Conservation (phyloP, 2,888 invertebrate species). For the Cryptocephalus moraei region DNA sequence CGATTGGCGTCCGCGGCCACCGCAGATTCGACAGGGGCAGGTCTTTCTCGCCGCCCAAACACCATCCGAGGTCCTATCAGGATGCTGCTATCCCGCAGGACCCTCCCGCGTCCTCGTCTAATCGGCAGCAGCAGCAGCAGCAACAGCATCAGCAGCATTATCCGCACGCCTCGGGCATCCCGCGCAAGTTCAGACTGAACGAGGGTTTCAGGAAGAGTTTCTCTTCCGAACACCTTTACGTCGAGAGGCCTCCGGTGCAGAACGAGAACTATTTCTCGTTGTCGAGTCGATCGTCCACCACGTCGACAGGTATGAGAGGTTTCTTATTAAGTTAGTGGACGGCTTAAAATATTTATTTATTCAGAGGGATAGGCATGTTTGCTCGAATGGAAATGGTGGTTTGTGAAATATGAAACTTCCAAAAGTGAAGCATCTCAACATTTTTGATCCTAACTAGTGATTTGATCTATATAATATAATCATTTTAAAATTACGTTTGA, state of each 20-base stretch:
- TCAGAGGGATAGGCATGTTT: no score
- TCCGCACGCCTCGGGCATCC: background rate
- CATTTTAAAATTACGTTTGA: no score
- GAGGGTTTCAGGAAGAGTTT: slow-evolving; percentile 32
- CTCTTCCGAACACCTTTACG: slow-evolving; percentile 31
- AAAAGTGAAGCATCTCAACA: no score
- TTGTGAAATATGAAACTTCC: no score
- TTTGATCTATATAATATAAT: no score
- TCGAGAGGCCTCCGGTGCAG: slow-evolving; percentile 11
- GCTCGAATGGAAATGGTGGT: no score
- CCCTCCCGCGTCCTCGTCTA: background rate
- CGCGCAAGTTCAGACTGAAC: slow-evolving; percentile 4
- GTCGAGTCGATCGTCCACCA: slow-evolving; percentile 26
- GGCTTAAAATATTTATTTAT: no score
- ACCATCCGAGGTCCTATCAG: background rate
- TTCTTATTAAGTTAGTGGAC: no score
- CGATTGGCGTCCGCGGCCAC: slow-evolving; percentile 11
- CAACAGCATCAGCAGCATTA: slow-evolving; percentile 2
- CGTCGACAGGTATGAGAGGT: slow-evolving; percentile 22
- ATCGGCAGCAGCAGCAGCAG: slow-evolving; percentile 1
- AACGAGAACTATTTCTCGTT: slow-evolving; percentile 22
- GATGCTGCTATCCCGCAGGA: background rate
- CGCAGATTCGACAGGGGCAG: slow-evolving; percentile 27
- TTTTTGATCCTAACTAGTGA: no score
- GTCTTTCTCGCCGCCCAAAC: slow-evolving; percentile 33